Evolutionary conservation across 2,113 vertebrate genomes (phyloP), one percentile per base, ranked within the genome.

Genomic region (Perca fluviatilis): DNA sequence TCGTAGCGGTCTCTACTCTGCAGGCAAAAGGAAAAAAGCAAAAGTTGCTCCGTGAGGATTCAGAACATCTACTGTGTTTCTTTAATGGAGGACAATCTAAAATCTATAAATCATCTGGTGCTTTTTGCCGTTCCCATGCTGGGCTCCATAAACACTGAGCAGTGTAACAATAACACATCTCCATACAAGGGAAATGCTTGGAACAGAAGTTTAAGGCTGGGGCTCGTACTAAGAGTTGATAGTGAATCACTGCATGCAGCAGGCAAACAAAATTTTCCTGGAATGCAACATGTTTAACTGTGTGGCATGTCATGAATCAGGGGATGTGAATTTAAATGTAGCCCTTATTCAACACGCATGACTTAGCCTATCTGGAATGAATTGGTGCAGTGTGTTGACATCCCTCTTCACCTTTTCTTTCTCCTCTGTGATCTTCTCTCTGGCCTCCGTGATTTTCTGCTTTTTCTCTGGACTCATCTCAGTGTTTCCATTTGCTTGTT

Each of bases 1-100:
- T 96, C 95, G 8, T 97, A 97, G 47, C 82, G 93, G 16, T 94
- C 94, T 36, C 89, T 94, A 5, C 83, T 81, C 96, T 97, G 79
- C 21, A 72, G 66, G 66, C n/a, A 47, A 54, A 43, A 43, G 40
- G 10, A 75, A 65, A 6, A 18, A 83, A 75, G 64, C 86, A 56
- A 65, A 75, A 49, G 61, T 23, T 51, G 0, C 23, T 61, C 36
- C 33, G 1, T 49, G 25, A 47, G 61, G 25, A 77, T 10, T 43
- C 9, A 68, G 25, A 71, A 46, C 25, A 33, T 68, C 1, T 0
- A 49, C 46, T 63, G 43, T 46, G 30, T 75, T 67, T 82, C 61
- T 80, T 85, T 77, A 74, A 82, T 27, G 40, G 67, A 82, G 21
- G 6, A 16, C 15, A 10, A 53, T 62, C 54, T 68, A 19, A 68